phyloP scores from a whole-genome alignment of 2,888 invertebrate genomes.

The Sarcophaga carnaria region DNA sequence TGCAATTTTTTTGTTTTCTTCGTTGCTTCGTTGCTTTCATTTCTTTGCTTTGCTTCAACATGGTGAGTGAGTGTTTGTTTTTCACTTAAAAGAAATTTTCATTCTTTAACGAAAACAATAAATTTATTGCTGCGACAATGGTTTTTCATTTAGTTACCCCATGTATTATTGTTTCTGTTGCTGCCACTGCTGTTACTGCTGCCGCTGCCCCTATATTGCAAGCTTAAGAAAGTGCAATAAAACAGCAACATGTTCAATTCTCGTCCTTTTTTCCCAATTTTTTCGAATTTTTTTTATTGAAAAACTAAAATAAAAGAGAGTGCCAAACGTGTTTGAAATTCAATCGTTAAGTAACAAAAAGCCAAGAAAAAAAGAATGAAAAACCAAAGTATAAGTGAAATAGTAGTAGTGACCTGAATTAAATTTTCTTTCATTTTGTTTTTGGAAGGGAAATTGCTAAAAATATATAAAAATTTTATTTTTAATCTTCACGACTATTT shows the following conservation, averaged over 20 bases:
- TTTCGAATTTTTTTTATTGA: slow-evolving; percentile 38
- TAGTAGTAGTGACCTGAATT: slow-evolving; percentile 54
- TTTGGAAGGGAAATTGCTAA: slow-evolving; percentile 13
- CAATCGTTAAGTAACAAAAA: slow-evolving; percentile 52
- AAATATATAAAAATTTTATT: slow-evolving; percentile 43
- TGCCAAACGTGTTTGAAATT: slow-evolving; percentile 64
- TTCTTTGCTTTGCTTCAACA: no score
- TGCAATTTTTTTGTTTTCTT: slow-evolving; percentile 7
- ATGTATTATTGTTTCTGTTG: no score
- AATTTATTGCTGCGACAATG: slow-evolving; percentile 74
- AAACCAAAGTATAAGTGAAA: neutral
- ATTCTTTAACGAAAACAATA: slow-evolving; percentile 71
- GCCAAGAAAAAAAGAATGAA: neutral
- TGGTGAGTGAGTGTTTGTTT: slow-evolving; percentile 31
- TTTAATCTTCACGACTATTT: slow-evolving; percentile 37
- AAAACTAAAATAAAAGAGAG: slow-evolving; percentile 51
- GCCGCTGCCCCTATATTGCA: no score
- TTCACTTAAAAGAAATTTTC: slow-evolving; percentile 48
- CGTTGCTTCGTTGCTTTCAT: neutral
- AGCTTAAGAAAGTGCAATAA: slow-evolving; percentile 35
- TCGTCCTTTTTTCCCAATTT: slow-evolving; percentile 13
- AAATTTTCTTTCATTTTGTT: slow-evolving; percentile 24
- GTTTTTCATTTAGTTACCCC: slow-evolving; percentile 70
- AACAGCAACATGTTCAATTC: neutral
- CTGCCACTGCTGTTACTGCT: no score